Conservation (phyloP, 1,140 invertebrate species). For the Listronotus bonariensis region DNA sequence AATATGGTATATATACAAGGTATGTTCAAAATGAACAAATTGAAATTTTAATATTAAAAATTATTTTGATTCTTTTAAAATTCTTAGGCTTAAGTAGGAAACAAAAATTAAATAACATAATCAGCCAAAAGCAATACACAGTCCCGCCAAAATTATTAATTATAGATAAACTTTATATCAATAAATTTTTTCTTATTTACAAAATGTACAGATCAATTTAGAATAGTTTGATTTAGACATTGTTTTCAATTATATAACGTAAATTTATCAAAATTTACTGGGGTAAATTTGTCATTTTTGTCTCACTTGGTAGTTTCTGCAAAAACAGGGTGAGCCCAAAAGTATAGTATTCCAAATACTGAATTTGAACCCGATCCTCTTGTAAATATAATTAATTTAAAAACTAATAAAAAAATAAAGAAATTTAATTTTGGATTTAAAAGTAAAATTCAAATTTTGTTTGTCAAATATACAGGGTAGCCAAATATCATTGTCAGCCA, state of each 20-base stretch:
- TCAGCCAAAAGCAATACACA: conserved; percentile 26
- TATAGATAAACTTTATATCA: conserved; percentile 30
- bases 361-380: too few species aligned
- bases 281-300: conserved; percentile 11
- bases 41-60: conserved; percentile 11
- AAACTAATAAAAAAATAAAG: too few species aligned
- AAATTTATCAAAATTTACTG: not conserved
- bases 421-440: too few species aligned
- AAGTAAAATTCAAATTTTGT: too few species aligned
- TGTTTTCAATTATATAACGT: conserved; percentile 20
- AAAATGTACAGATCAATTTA: conserved; percentile 54
- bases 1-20: conserved; percentile 28
- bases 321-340: not conserved
- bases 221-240: conserved; percentile 56
- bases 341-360: too few species aligned
- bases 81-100: conserved; percentile 19
- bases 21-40: conserved; percentile 23
- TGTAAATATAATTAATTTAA: too few species aligned
- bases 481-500: too few species aligned
- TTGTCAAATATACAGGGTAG: too few species aligned
- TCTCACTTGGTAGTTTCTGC: conserved; percentile 12
- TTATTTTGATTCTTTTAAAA: conserved; percentile 18
- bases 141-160: conserved; percentile 12
- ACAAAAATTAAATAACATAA: not conserved
- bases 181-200: conserved; percentile 49